Evolutionary conservation across 2,113 vertebrate species (phyloP).

Genomic region (Myrmophylax atrothorax): DNA sequence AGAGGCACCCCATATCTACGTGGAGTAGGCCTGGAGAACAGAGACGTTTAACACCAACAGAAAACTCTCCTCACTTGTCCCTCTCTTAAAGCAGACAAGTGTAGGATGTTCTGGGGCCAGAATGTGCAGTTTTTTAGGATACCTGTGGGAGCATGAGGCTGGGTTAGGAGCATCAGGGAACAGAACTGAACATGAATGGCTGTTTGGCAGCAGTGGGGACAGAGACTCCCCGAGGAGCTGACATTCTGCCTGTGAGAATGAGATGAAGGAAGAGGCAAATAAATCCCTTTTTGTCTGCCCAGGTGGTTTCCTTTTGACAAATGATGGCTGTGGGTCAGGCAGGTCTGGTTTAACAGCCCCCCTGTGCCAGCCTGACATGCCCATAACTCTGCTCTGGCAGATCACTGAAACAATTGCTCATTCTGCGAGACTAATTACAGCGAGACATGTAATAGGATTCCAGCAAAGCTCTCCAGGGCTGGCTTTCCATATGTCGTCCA

Average conservation of each 20-base stretch:
- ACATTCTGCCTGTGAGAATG: background rate
- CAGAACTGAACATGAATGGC: background rate
- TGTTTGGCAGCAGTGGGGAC: background rate
- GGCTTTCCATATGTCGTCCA: background rate
- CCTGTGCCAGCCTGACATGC: conserved; percentile 34
- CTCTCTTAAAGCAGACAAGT: background rate
- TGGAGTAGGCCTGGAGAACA: background rate
- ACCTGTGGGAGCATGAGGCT: background rate
- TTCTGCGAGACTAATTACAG: conserved; percentile 12
- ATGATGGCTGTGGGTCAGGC: background rate
- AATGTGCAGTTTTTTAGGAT: background rate
- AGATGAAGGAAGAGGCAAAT: conserved; percentile 5
- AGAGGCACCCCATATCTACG: background rate
- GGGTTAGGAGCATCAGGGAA: background rate
- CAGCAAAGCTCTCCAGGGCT: background rate
- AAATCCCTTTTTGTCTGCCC: background rate
- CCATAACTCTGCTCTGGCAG: conserved; percentile 31
- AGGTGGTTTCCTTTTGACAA: conserved; percentile 34
- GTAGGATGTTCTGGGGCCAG: background rate
- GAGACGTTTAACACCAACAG: background rate
- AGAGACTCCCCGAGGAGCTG: accelerated
- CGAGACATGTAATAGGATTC: background rate
- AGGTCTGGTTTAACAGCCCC: conserved; percentile 50
- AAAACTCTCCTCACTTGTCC: background rate
- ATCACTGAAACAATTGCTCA: conserved; percentile 9